A percentile compares a stretch with the other conserved stretches of the same genome.
Conservation (phyloP, 2,113 vertebrate genomes). For the Rostratula benghalensis region DNA sequence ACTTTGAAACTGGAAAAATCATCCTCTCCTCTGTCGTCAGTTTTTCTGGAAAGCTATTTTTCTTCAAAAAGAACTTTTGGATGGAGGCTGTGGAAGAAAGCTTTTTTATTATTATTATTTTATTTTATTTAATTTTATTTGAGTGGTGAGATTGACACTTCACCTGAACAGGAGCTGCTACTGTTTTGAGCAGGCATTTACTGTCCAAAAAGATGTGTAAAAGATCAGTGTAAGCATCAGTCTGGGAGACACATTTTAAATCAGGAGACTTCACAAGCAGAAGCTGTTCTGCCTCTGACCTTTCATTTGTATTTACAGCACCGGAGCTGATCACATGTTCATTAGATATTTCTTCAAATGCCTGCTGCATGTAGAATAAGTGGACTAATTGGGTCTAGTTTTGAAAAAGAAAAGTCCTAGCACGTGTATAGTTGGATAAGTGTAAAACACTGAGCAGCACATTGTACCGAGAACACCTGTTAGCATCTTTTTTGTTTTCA, state of each 20-base stretch:
- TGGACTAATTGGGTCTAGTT: constrained; percentile 10
- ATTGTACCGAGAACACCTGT: not conserved
- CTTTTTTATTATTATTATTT: not conserved
- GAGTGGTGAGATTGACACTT: not conserved
- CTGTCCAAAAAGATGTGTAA: not conserved
- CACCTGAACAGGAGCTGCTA: not conserved
- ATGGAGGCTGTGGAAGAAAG: not conserved
- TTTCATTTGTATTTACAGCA: constrained; percentile 17
- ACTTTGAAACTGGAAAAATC: not conserved
- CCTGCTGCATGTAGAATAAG: not conserved
- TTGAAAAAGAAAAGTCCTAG: not conserved
- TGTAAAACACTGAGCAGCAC: not conserved
- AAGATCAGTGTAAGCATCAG: not conserved
- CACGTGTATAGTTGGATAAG: not conserved
- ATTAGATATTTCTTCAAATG: constrained; percentile 26
- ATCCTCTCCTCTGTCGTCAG: not conserved
- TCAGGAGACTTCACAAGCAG: not conserved
- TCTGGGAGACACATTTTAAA: not conserved
- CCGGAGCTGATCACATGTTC: not conserved
- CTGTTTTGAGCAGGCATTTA: not conserved
- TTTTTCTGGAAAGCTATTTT: not conserved
- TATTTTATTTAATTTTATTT: not conserved
- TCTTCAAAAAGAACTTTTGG: not conserved
- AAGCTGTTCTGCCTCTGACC: not conserved
- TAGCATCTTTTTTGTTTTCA: not conserved